A percentile compares a stretch with the other conserved stretches of the same genome.
Evolutionary conservation across 2,888 invertebrate species (phyloP).

Genomic region (Mycalesis mineus): DNA sequence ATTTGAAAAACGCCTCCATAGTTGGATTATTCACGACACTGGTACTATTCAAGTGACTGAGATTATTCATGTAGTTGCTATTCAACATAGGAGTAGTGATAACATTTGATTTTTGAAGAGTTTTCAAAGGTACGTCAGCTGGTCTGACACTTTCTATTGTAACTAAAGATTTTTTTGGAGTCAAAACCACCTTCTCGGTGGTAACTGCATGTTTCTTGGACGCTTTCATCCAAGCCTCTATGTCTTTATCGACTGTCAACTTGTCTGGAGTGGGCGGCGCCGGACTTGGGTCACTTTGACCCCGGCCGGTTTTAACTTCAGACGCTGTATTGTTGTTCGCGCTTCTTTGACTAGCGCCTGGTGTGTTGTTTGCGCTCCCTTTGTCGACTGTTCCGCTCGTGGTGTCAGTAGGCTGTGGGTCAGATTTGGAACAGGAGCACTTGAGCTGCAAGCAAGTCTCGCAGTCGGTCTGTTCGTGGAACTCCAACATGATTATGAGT

Average conservation of each 20-base stretch:
- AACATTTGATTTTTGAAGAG: background rate
- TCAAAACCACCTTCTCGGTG: background rate
- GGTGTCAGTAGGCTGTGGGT: background rate
- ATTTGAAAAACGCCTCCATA: background rate
- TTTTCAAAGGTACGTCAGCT: background rate
- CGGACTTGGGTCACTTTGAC: background rate
- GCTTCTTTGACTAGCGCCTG: background rate
- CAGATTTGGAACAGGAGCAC: conserved; percentile 33
- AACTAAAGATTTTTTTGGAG: background rate
- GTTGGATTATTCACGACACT: background rate
- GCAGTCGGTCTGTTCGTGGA: conserved; percentile 35
- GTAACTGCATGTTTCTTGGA: conserved; percentile 4
- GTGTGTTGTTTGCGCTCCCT: background rate
- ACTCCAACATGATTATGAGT: conserved; percentile 38
- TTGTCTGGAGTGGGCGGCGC: conserved; percentile 17
- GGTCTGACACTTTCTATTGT: conserved; percentile 8
- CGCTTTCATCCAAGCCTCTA: conserved; percentile 28
- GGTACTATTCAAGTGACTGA: background rate
- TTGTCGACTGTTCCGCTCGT: no score
- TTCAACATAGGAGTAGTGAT: background rate
- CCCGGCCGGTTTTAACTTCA: background rate
- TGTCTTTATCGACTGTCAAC: conserved; percentile 10
- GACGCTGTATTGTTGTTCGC: conserved; percentile 1
- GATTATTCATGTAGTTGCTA: background rate
- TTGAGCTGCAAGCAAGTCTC: conserved; percentile 36